Conservation (phyloP, 2,113 vertebrate species). For the Vimba vimba region DNA sequence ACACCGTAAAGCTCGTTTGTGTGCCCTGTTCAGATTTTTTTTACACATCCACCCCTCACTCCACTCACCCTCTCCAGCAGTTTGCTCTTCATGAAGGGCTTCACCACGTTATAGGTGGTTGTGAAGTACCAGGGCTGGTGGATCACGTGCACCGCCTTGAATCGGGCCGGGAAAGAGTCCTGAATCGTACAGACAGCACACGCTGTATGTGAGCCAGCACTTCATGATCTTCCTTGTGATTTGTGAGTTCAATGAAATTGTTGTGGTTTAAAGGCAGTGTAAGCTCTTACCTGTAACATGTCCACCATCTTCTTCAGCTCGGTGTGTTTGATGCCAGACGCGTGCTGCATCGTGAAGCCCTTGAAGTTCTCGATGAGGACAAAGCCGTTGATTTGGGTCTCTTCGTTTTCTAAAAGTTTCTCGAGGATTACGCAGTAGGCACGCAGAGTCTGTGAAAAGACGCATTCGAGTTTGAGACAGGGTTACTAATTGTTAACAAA, state of each 20-base stretch:
- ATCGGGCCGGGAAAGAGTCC: slow-evolving; percentile 97
- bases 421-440: slow-evolving; percentile 97
- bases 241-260: not conserved
- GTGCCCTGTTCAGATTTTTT: not conserved
- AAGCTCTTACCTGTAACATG: slow-evolving; percentile 90
- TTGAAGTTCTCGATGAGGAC: slow-evolving; percentile 97
- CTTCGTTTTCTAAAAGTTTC: slow-evolving; percentile 93
- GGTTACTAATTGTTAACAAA: not conserved
- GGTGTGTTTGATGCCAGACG: slow-evolving; percentile 87
- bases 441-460: slow-evolving; percentile 83
- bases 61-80: slow-evolving; percentile 89
- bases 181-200: slow-evolving; percentile 60
- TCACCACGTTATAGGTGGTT: slow-evolving; percentile 95
- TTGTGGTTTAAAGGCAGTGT: not conserved
- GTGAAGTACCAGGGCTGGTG: slow-evolving; percentile 99
- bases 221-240: too few relatives aligned
- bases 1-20: too few relatives aligned
- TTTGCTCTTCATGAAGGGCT: slow-evolving; percentile 96
- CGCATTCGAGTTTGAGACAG: not conserved
- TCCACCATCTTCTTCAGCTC: slow-evolving; percentile 99
- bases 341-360: slow-evolving; percentile 98
- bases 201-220: not conserved
- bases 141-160: slow-evolving; percentile 95
- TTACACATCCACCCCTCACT: too few relatives aligned
- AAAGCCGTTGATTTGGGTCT: slow-evolving; percentile 97